Evolutionary conservation across 2,797 vertebrate genomes (phyloP), one percentile per base, ranked within the genome.

Genomic region (Lithobates pipiens): DNA sequence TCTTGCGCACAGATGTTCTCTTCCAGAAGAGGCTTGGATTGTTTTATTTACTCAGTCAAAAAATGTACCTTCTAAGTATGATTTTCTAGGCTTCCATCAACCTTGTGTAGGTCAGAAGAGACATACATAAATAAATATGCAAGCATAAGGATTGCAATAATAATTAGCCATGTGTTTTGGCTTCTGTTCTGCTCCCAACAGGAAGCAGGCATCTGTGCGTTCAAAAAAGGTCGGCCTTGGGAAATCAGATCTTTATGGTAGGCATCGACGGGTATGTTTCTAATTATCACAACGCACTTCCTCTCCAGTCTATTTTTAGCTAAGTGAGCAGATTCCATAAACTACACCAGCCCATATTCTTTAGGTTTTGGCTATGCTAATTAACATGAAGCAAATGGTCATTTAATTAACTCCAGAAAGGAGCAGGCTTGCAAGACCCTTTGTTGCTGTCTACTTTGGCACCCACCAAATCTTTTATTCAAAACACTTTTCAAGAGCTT

Each of bases 141-240:
- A 74, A 81, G 82, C 63, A 13, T 74, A 83, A 61, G 68, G 76
- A 46, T 79, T 79, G 61, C 73, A 79, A 83, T 83, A 83, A 83
- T 78, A 68, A 83, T 83, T 82, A 83, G 76, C 80, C 85, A 82
- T 77, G 73, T 80, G 72, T 76, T 83, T 83, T 87, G 85, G 85
- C 80, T 87, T 87, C 85, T 87, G 80, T 87, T 83, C 80, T 83
- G 76, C 80, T 74, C 76, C 85, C 68, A 77, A 74, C 85, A 87
- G 69, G 76, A 87, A 83, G 27, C 80, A 68, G 80, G 68, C 76
- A 83, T 83, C n/a, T 42, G 54, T 77, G 71, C 25, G 34, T 16
- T 83, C 29, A 54, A 67, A 46, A 83, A 42, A 61, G 63, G 54
- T 54, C 15, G 42, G 32, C 32, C 63, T 76, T 46, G 42, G 39